Conservation (phyloP, 2,113 vertebrate genomes). For the Cisticola juncidis region DNA sequence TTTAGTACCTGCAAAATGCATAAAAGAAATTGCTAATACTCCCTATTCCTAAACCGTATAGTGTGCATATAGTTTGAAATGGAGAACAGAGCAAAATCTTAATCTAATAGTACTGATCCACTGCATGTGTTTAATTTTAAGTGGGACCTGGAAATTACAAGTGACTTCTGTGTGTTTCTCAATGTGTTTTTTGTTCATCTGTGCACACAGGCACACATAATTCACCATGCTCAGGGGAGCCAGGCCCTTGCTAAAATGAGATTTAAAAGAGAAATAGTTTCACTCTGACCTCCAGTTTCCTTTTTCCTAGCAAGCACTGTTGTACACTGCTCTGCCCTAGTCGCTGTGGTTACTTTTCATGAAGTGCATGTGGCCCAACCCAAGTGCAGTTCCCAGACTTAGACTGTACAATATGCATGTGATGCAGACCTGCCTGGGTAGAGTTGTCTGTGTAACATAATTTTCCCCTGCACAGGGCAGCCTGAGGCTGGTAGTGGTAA, state of each 20-base stretch:
- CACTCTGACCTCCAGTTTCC: not conserved
- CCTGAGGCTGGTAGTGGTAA: not conserved
- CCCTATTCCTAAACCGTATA: not conserved
- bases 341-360: not conserved
- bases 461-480: accelerated
- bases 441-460: not conserved
- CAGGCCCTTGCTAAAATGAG: not conserved
- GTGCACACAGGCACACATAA: not conserved
- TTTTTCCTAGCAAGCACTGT: not conserved
- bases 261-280: not conserved
- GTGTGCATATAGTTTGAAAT: not conserved
- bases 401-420: not conserved
- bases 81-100: not conserved
- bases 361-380: not conserved
- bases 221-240: not conserved
- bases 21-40: not conserved
- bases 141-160: not conserved
- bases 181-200: not conserved
- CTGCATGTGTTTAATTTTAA: not conserved
- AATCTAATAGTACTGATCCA: not conserved
- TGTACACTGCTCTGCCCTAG: not conserved
- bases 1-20: not conserved
- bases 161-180: not conserved
- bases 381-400: not conserved
- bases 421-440: not conserved